These are phyloP conservation scores for Pteropus rufus DNA, from an alignment of 2,797 vertebrate genomes.

Conservation along the genomic window DNA sequence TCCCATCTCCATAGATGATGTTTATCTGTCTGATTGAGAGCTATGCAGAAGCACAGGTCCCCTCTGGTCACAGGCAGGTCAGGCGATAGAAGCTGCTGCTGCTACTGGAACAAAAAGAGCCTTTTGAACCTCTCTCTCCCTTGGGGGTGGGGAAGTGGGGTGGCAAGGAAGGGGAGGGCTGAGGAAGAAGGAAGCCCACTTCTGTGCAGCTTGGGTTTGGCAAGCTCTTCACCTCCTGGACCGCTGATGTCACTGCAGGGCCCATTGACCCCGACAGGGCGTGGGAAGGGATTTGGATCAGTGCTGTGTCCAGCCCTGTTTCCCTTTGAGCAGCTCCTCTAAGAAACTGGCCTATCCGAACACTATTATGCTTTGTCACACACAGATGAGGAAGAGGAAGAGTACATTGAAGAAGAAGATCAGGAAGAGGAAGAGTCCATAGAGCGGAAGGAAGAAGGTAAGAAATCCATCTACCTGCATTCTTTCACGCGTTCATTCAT, in stretches of 20 bases:
- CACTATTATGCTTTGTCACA: not conserved
- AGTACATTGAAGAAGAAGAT: slow-evolving; percentile 77
- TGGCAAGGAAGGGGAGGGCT: not conserved
- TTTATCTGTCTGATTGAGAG: not conserved
- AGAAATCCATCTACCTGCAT: not conserved
- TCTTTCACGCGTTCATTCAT: not conserved
- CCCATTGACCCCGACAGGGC: not conserved
- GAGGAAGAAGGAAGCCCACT: not conserved
- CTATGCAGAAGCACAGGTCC: not conserved
- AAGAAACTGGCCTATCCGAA: not conserved
- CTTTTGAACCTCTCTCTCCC: not conserved
- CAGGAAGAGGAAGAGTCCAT: slow-evolving; percentile 70
- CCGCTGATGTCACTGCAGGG: not conserved
- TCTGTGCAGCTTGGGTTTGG: not conserved
- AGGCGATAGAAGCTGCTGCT: not conserved
- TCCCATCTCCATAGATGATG: not conserved
- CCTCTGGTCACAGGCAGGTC: not conserved
- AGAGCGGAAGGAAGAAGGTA: slow-evolving; percentile 78
- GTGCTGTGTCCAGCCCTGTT: not conserved
- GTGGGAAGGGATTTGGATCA: not conserved
- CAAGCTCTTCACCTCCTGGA: not conserved
- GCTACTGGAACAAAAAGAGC: not conserved
- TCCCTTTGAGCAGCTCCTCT: not conserved
- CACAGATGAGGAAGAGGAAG: slow-evolving; percentile 84
- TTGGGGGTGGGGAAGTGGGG: not conserved